phyloP scores from a whole-genome alignment of 2,888 invertebrate genomes.

The Sympetrum striolatum region DNA sequence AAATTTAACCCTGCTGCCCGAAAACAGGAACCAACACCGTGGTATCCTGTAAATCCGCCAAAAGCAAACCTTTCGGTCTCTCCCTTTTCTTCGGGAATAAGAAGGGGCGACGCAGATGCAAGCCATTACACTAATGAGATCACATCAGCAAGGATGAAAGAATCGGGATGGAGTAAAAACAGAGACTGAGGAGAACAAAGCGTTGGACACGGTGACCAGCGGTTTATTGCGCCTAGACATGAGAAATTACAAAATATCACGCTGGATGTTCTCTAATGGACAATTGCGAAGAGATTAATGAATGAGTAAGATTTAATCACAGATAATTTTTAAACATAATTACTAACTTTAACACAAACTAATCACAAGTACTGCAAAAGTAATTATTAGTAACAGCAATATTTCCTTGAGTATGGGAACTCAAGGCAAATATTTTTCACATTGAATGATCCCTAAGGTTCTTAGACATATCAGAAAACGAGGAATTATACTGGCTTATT shows the following conservation, averaged over 20 bases:
- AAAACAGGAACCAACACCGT: neutral
- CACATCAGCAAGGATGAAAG: neutral
- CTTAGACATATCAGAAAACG: no score
- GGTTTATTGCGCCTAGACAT: neutral
- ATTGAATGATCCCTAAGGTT: no score
- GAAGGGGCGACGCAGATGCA: neutral
- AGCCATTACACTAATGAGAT: conserved; percentile 42
- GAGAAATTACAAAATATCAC: neutral
- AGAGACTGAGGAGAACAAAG: neutral
- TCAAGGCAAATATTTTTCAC: no score
- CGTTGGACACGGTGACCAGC: neutral
- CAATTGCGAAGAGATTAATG: neutral
- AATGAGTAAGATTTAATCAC: neutral
- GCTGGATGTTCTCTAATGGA: neutral
- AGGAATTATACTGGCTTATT: no score
- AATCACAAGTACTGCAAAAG: no score
- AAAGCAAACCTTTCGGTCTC: neutral
- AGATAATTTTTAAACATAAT: no score
- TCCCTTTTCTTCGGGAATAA: neutral
- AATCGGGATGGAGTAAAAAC: neutral
- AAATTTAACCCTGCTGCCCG: neutral
- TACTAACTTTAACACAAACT: no score
- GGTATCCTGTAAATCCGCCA: neutral
- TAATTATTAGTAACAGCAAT: no score
- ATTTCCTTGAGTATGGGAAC: no score